Percentiles rank a stretch among this genome's conserved stretches.
Evolutionary conservation across 2,888 invertebrate species (phyloP).

Genomic region (Drosophila nr. perissopoda): DNA sequence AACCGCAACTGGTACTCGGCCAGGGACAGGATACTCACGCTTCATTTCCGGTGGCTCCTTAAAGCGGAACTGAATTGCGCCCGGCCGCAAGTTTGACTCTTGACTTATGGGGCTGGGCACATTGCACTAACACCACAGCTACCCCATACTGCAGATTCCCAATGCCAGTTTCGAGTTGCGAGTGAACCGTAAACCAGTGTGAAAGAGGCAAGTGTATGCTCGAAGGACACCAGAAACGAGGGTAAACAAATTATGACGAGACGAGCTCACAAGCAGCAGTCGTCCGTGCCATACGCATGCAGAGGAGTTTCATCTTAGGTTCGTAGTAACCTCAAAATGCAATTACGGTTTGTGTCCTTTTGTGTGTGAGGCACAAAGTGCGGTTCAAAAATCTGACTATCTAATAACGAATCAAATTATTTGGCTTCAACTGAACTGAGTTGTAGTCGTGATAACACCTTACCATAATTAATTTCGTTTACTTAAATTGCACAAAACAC

Average conservation of each 20-base stretch:
- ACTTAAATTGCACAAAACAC: neutral
- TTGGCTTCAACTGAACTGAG: conserved; percentile 7
- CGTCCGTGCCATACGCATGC: conserved; percentile 8
- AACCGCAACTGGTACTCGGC: conserved; percentile 27
- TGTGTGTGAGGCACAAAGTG: conserved; percentile 21
- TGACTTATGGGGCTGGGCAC: conserved; percentile 37
- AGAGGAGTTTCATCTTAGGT: neutral
- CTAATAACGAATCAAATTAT: conserved; percentile 49
- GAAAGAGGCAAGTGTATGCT: conserved; percentile 4
- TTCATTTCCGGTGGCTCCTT: conserved; percentile 64
- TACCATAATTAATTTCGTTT: neutral
- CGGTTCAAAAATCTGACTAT: conserved; percentile 32
- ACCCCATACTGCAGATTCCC: conserved; percentile 22
- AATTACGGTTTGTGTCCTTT: conserved; percentile 42
- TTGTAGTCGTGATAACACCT: neutral
- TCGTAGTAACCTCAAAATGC: conserved; percentile 53
- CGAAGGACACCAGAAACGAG: conserved; percentile 30
- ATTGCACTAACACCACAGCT: conserved; percentile 43
- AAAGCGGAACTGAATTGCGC: conserved; percentile 61
- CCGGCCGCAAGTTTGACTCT: conserved; percentile 47
- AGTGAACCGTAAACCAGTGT: conserved; percentile 6
- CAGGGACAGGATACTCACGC: conserved; percentile 48
- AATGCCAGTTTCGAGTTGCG: conserved; percentile 10
- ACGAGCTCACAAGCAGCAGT: conserved; percentile 11
- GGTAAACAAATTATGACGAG: conserved; percentile 55